These are phyloP conservation scores for Asobara japonica DNA, from an alignment of 1,140 invertebrate species.

Conservation along the genomic window DNA sequence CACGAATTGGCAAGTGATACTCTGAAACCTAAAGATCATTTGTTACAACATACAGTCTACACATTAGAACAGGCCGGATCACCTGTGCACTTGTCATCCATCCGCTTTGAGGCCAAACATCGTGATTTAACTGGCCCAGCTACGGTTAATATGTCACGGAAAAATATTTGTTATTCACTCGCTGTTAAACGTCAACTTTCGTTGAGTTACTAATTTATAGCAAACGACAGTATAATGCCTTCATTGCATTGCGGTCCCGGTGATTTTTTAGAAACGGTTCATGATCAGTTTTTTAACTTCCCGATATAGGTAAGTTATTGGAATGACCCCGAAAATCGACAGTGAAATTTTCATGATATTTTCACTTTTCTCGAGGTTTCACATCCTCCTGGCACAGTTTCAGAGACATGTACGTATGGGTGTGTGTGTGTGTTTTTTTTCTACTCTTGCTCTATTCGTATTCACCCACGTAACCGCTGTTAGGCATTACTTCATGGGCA, in stretches of 20 bases:
- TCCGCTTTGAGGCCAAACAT: conserved; percentile 21
- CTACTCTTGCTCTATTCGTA: too few species aligned
- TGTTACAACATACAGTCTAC: conserved; percentile 5
- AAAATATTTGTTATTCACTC: conserved; percentile 20
- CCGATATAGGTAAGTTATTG: too few species aligned
- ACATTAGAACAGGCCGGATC: conserved; percentile 19
- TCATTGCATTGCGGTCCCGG: not conserved
- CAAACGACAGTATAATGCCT: conserved; percentile 24
- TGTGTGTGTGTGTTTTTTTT: too few species aligned
- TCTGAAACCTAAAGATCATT: conserved; percentile 23
- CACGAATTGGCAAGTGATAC: conserved; percentile 15
- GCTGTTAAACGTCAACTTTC: conserved; percentile 25
- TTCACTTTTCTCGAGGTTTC: too few species aligned
- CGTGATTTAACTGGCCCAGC: conserved; percentile 23
- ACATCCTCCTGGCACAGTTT: too few species aligned
- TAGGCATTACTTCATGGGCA: too few species aligned
- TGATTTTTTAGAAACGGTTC: not conserved
- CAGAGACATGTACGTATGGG: too few species aligned
- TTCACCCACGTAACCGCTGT: too few species aligned
- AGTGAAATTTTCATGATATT: too few species aligned
- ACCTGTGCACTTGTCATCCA: conserved; percentile 17
- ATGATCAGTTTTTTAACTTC: too few species aligned
- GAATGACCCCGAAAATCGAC: too few species aligned
- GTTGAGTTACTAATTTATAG: conserved; percentile 10
- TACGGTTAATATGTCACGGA: conserved; percentile 26